Percentiles rank a stretch among this genome's conserved stretches.
These are phyloP conservation scores for Drosophila mauritiana DNA, from an alignment of 1,140 invertebrate genomes.

Conservation along the genomic window DNA sequence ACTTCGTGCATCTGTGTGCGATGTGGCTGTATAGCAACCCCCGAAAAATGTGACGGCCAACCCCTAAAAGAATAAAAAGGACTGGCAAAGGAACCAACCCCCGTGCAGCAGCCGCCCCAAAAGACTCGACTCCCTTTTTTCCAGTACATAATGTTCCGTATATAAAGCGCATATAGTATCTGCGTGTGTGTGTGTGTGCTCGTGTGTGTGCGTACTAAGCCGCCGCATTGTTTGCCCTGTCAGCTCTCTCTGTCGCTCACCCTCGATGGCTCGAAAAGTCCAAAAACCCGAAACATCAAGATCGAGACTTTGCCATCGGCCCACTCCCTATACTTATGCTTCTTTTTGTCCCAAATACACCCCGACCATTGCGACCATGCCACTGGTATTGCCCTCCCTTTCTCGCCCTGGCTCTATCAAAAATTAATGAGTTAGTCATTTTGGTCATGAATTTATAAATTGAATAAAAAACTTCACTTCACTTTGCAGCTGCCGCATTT, in stretches of 20 bases:
- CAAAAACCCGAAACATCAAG: background rate
- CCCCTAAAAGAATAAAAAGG: conserved; percentile 39
- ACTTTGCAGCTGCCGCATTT: conserved; percentile 69
- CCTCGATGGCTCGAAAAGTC: conserved; percentile 1
- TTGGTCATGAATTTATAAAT: conserved; percentile 82
- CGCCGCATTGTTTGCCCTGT: conserved; percentile 74
- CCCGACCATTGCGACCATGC: conserved; percentile 1
- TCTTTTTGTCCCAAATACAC: conserved; percentile 41
- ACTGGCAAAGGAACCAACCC: conserved; percentile 55
- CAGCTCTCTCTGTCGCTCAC: conserved; percentile 11
- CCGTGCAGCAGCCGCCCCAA: conserved; percentile 57
- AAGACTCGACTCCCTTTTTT: conserved; percentile 33
- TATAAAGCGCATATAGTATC: conserved; percentile 23
- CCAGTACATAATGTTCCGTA: conserved; percentile 27
- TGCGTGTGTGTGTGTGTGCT: conserved; percentile 21
- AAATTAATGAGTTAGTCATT: conserved; percentile 83
- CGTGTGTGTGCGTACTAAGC: conserved; percentile 65
- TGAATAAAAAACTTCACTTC: conserved; percentile 75
- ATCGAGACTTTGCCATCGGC: conserved; percentile 10
- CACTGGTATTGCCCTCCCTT: background rate
- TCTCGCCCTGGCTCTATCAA: conserved; percentile 59
- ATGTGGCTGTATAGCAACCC: conserved; percentile 40
- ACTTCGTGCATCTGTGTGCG: background rate
- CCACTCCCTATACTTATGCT: conserved; percentile 12
- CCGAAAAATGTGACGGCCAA: conserved; percentile 48